Percentiles rank a stretch among this genome's conserved stretches.
These are phyloP conservation scores for Chromis chromis DNA, from an alignment of 2,797 vertebrate species.

Conservation along the genomic window DNA sequence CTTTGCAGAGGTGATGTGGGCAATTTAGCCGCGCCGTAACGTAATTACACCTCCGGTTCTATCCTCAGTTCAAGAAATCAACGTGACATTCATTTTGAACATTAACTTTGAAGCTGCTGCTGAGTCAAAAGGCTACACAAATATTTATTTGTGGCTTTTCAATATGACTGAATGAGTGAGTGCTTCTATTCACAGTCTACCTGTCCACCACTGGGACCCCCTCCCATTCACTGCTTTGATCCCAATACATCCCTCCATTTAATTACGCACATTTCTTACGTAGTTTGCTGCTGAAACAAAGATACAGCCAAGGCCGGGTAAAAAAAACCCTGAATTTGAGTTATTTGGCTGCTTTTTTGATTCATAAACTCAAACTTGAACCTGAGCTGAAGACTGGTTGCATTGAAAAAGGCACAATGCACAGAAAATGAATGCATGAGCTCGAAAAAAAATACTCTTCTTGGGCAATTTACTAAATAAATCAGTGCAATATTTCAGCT, in stretches of 20 bases:
- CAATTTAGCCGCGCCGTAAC: neutral
- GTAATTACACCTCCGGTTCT: neutral
- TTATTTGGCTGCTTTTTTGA: neutral
- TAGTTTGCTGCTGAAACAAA: neutral
- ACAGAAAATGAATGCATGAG: neutral
- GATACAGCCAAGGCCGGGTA: neutral
- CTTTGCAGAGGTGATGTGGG: neutral
- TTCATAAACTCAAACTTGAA: neutral
- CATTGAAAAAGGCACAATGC: neutral
- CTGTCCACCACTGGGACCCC: neutral
- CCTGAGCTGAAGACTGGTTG: neutral
- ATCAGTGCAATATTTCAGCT: no score
- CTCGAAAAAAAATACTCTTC: no score
- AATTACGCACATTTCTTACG: conserved; percentile 5
- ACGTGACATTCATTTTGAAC: neutral
- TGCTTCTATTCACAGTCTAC: neutral
- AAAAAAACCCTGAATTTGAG: conserved; percentile 9
- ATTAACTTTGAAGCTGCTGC: neutral
- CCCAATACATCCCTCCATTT: neutral
- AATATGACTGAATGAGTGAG: neutral
- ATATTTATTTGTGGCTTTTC: neutral
- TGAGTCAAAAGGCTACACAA: neutral
- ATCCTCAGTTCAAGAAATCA: neutral
- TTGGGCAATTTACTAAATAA: no score
- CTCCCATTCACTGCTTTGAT: neutral